phyloP scores from a whole-genome alignment of 2,888 invertebrate species.

The Heteromurus nitidus region DNA sequence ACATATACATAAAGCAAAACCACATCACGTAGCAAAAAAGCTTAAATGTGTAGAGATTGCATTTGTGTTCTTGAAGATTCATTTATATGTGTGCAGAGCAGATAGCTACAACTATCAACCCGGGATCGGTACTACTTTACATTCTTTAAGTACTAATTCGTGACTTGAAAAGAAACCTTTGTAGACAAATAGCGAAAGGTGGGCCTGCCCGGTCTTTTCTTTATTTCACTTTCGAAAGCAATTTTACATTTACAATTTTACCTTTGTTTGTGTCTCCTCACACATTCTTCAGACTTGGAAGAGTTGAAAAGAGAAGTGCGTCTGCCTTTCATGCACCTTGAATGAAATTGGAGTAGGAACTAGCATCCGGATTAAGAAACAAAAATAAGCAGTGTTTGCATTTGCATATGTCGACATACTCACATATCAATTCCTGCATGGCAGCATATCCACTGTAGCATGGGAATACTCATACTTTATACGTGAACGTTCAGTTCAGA shows the following conservation, averaged over 20 bases:
- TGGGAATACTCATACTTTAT: no score
- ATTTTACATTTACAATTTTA: no score
- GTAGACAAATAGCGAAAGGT: conserved; percentile 27
- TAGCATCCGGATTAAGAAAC: conserved; percentile 26
- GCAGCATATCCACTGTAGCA: no score
- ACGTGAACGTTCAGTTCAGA: no score
- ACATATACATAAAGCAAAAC: neutral
- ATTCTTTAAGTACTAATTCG: conserved; percentile 24
- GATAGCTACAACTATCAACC: neutral
- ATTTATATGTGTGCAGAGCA: neutral
- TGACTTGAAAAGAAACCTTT: neutral
- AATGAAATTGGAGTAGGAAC: conserved; percentile 27
- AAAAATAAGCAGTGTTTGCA: conserved; percentile 43
- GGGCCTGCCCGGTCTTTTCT: conserved; percentile 14
- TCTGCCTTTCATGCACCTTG: conserved; percentile 23
- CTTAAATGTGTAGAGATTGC: neutral
- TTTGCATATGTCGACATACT: conserved; percentile 20
- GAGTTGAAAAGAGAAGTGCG: neutral
- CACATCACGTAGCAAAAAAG: neutral
- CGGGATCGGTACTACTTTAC: neutral
- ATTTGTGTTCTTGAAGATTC: neutral
- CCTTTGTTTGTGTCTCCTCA: no score
- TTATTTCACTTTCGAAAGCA: no score
- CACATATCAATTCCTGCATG: conserved; percentile 5
- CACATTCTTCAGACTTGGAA: neutral